Evolutionary conservation across 2,113 vertebrate species (phyloP).

Genomic region (Speoplatyrhinus poulsoni): DNA sequence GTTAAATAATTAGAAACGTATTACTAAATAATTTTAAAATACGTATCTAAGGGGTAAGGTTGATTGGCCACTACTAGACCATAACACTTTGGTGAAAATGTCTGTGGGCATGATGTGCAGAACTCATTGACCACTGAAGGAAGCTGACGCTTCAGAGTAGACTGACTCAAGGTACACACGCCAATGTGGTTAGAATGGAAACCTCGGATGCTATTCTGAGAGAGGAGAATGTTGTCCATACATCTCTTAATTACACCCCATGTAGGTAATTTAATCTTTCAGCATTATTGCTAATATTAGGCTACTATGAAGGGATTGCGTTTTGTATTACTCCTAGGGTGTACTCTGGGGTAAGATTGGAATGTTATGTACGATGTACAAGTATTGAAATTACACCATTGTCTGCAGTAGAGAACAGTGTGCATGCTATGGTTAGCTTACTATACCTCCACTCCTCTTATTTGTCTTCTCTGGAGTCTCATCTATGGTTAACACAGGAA

Average conservation of each 20-base stretch:
- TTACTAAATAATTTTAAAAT: too few species aligned
- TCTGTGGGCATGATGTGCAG: conserved; percentile 17
- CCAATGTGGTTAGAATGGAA: background rate
- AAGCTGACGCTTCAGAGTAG: background rate
- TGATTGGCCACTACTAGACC: conserved; percentile 14
- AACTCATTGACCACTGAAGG: background rate
- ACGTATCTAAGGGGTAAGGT: background rate
- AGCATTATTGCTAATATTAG: background rate
- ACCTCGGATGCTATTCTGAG: background rate
- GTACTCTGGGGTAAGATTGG: too few species aligned
- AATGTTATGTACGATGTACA: too few species aligned
- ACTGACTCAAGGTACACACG: background rate
- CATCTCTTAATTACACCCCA: background rate
- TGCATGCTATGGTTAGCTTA: conserved; percentile 52
- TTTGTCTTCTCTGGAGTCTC: conserved; percentile 3
- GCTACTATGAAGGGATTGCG: background rate
- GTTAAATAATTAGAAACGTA: conserved; percentile 1
- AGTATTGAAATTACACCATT: too few species aligned
- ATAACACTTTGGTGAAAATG: background rate
- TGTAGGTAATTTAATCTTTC: background rate
- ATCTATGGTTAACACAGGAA: too few species aligned
- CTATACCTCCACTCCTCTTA: conserved; percentile 42
- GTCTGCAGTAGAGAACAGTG: conserved; percentile 18
- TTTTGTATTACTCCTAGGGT: background rate
- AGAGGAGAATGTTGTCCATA: background rate